Evolutionary conservation across 2,797 vertebrate species (phyloP).

Genomic region (Gobio occitaniae): DNA sequence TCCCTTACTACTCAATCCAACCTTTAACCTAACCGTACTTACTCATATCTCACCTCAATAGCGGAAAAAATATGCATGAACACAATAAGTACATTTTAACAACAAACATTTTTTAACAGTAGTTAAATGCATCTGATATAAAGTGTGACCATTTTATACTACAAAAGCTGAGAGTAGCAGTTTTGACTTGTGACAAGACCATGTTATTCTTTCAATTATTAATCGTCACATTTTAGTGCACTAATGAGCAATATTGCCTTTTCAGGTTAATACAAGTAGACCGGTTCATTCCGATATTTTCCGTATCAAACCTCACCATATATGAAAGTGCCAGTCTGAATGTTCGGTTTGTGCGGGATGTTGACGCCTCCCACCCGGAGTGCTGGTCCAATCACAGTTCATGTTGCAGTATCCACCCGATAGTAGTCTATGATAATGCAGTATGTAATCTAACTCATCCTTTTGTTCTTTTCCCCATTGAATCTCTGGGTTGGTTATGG

Average conservation of each 20-base stretch:
- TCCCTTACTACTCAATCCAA: not conserved
- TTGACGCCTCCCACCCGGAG: conserved; percentile 6
- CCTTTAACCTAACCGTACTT: not conserved
- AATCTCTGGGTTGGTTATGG: not conserved
- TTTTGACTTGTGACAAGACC: conserved; percentile 11
- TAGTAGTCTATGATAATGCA: conserved; percentile 36
- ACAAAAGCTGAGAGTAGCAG: conserved; percentile 15
- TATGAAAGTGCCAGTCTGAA: conserved; percentile 40
- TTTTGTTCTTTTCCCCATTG: not conserved
- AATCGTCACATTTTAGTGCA: not conserved
- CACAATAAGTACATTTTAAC: not conserved
- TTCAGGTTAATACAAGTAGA: conserved; percentile 40
- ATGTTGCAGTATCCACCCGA: conserved; percentile 53
- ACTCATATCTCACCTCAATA: not conserved
- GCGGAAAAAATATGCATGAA: not conserved
- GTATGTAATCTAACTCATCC: conserved; percentile 18
- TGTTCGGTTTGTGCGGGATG: conserved; percentile 37
- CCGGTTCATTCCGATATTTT: conserved; percentile 33
- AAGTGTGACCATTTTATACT: not conserved
- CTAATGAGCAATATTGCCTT: conserved; percentile 33
- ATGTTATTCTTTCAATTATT: not conserved
- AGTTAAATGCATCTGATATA: not conserved
- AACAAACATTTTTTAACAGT: not conserved
- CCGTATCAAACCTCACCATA: conserved; percentile 46
- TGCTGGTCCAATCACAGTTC: conserved; percentile 50